Base-by-base conservation (phyloP, 2,888 invertebrate species). In the Plusia festucae region DNA sequence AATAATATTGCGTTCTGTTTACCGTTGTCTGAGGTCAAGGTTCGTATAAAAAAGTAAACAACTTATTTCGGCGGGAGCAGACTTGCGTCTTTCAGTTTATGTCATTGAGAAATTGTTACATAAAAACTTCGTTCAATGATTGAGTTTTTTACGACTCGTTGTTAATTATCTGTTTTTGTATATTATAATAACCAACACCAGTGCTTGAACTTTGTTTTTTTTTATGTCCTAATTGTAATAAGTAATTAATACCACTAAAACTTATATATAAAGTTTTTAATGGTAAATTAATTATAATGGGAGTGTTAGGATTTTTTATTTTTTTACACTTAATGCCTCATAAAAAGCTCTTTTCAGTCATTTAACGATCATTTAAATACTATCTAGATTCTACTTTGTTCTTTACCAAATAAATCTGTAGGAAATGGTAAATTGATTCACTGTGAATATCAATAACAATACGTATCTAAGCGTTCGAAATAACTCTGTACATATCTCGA, bases 81-180 rank as follows among this genome's bases (percentile, higher is more conserved):
- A 40, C 18, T 49, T 49, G 20, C 46, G 18, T 49, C 20, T 20
- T 20, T 20, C 11, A 49, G 5, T n/a, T 49, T 18, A 18, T 46
- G 46, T 49, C 46, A 49, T 49, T 49, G 40, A 40, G n/a, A 40
- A 40, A 15, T n/a, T 40, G 15, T n/a, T n/a, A 6, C 40, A 6
- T n/a, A 40, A 40, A 40, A 40, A 40, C 40, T n/a, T 40, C 7
- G 40, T n/a, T 40, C 40, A 40, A 40, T 40, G 40, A n/a, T 40
- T 40, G 46, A 49, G 20, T 18, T 49, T 49, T 49, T 46, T 46
- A 18, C 9, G 11, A 16, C 2, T 40, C n/a, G 40, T n/a, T n/a
- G 5, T n/a, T 44, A 44, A 44, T 8, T n/a, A 44, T 3, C 34
- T 3, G 9, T 34, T 34, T 34, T 34, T 34, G 34, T 34, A 2